A percentile compares a stretch with the other conserved stretches of the same genome.
Conservation (phyloP, 2,888 invertebrate species). For the Sarcophaga subvicina region DNA sequence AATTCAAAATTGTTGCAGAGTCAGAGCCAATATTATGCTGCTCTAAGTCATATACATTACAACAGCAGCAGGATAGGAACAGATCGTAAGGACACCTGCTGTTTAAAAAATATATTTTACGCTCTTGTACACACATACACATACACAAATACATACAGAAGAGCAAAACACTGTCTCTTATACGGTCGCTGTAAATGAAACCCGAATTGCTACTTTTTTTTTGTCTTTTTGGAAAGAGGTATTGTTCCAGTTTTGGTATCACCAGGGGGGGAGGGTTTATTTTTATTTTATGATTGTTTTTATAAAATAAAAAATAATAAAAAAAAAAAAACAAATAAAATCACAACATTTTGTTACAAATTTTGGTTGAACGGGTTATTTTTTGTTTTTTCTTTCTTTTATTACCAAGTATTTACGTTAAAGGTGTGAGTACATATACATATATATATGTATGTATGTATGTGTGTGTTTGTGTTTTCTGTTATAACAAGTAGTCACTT, state of each 20-base stretch:
- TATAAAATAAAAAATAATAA: too few species aligned
- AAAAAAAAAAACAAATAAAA: neutral
- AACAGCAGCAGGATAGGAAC: neutral
- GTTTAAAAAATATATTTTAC: constrained; percentile 9
- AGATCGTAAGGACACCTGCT: constrained; percentile 11
- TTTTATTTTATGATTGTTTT: too few species aligned
- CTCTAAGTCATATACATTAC: neutral
- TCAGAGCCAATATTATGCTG: neutral
- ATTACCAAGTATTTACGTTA: neutral
- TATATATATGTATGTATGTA: neutral
- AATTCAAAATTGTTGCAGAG: neutral
- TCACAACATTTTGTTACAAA: constrained; percentile 13
- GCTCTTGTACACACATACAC: neutral
- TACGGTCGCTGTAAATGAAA: neutral
- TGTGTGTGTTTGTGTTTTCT: neutral
- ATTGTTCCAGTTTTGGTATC: too few species aligned
- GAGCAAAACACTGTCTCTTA: neutral
- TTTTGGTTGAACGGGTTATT: neutral
- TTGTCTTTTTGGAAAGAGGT: too few species aligned
- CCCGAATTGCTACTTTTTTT: neutral
- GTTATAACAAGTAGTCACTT: constrained; percentile 41
- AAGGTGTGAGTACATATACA: neutral
- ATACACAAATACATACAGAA: neutral
- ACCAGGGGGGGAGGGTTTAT: too few species aligned
- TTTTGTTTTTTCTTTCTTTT: neutral